A percentile compares a stretch with the other conserved stretches of the same genome.
These are phyloP conservation scores for Micronycteris hirsuta DNA, from an alignment of 2,113 vertebrate genomes.

Conservation along the genomic window DNA sequence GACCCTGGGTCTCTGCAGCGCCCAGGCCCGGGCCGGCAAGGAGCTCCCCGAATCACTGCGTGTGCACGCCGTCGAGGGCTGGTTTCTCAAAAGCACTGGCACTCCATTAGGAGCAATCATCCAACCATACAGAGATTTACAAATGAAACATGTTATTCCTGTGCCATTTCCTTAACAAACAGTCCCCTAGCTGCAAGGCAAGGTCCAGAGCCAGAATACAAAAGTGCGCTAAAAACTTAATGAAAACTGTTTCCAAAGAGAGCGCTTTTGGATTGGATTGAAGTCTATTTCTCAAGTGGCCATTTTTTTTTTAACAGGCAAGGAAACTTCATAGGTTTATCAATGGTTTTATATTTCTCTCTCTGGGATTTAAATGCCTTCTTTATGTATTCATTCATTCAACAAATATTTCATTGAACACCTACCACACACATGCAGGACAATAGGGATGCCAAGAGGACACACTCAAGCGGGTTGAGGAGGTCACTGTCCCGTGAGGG, in stretches of 20 bases:
- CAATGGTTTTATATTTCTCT: neutral
- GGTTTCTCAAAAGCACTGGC: slow-evolving; percentile 54
- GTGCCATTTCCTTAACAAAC: slow-evolving; percentile 38
- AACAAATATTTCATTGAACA: neutral
- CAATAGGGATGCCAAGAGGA: neutral
- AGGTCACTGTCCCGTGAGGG: neutral
- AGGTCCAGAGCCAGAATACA: slow-evolving; percentile 51
- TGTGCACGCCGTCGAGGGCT: slow-evolving; percentile 23
- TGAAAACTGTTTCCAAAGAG: slow-evolving; percentile 4
- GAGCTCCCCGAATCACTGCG: slow-evolving; percentile 54
- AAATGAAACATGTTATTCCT: neutral
- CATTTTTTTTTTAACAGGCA: neutral
- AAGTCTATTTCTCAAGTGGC: slow-evolving; percentile 24
- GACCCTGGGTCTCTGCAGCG: slow-evolving; percentile 50
- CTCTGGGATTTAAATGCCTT: neutral
- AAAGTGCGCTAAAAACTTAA: slow-evolving; percentile 14
- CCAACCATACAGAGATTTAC: slow-evolving; percentile 34
- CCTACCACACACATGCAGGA: neutral
- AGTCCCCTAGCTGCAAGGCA: neutral
- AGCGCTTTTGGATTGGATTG: neutral
- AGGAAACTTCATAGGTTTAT: neutral
- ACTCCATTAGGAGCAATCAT: slow-evolving; percentile 55
- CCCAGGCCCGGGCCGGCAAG: slow-evolving; percentile 18
- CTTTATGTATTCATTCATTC: neutral
- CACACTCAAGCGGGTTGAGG: neutral